Base-by-base conservation (phyloP, 2,888 invertebrate species). In the Anthophora plumipes region DNA sequence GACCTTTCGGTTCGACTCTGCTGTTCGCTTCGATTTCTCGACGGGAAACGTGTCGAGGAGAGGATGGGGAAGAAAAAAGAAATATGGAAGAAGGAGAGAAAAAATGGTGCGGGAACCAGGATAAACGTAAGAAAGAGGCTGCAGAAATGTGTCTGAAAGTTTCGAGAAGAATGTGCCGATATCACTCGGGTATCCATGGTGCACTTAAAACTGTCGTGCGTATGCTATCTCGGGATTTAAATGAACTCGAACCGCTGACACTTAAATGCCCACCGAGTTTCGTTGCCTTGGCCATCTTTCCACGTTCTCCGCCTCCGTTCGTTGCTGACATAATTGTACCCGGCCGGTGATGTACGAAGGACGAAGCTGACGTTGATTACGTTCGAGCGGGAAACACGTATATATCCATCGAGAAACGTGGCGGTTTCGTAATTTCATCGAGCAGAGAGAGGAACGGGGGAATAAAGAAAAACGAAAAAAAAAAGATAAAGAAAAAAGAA, bases 291-390 rank as follows among this genome's bases (percentile, higher is more conserved):
- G 41, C 54, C 20, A 46, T 83, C 75, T 74, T 77, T 74, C 80
- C 82, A 69, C 72, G 54, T 43, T 31, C 48, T 17, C 67, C 41
- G 68, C 41, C 37, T 17, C n/a, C 72, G 73, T 80, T 86, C 87
- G 81, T 81, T 85, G 81, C 85, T 87, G 87, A 87, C 86, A 87
- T 86, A 86, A 86, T 86, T 85, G 87, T 85, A 77, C 77, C 20
- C 61, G 73, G 60, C n/a, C 85, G 82, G 70, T 85, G 85, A 87
- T 85, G 79, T 82, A 85, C 85, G 85, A 87, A 82, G 87, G 77
- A 85, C 85, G 76, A 67, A 59, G 74, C 48, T 73, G 82, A 85
- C 85, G 87, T 87, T 86, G 87, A 86, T 87, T 82, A 85, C 77
- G 79, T 80, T 77, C 81, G 76, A 70, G 69, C 74, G 55, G 69